These are phyloP conservation scores for Myxocyprinus asiaticus DNA, from an alignment of 2,113 vertebrate species.

Conservation along the genomic window DNA sequence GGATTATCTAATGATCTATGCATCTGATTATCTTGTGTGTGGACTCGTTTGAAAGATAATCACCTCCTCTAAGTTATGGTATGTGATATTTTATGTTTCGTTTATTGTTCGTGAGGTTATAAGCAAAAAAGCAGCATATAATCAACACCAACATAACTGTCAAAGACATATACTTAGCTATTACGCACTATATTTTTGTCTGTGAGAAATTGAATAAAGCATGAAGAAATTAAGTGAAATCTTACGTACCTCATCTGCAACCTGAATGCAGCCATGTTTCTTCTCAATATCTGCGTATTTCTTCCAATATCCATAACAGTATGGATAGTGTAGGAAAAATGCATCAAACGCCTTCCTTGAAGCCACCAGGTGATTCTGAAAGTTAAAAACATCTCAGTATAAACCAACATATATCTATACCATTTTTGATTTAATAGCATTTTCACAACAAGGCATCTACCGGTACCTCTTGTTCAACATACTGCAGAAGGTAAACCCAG, in stretches of 20 bases:
- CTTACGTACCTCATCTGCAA: constrained; percentile 89
- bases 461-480: constrained; percentile 91
- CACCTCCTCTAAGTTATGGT: no score
- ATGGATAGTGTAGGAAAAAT: constrained; percentile 93
- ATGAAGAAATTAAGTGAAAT: no score
- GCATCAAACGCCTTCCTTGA: constrained; percentile 91
- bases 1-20: no score
- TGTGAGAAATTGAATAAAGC: no score
- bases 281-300: constrained; percentile 97
- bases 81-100: no score
- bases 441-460: constrained; percentile 63
- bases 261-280: constrained; percentile 85
- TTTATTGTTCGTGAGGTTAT: no score
- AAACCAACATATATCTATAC: background rate
- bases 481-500: constrained; percentile 96
- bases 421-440: background rate
- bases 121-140: no score
- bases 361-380: constrained; percentile 85
- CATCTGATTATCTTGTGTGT: no score
- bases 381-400: constrained; percentile 10
- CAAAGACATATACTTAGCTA: no score
- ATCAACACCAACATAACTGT: no score
- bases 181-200: no score
- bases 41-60: no score
- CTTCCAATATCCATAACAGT: constrained; percentile 99